A percentile compares a stretch with the other conserved stretches of the same genome.
Evolutionary conservation across 2,888 invertebrate species (phyloP).

Genomic region (Bellardia pandia): DNA sequence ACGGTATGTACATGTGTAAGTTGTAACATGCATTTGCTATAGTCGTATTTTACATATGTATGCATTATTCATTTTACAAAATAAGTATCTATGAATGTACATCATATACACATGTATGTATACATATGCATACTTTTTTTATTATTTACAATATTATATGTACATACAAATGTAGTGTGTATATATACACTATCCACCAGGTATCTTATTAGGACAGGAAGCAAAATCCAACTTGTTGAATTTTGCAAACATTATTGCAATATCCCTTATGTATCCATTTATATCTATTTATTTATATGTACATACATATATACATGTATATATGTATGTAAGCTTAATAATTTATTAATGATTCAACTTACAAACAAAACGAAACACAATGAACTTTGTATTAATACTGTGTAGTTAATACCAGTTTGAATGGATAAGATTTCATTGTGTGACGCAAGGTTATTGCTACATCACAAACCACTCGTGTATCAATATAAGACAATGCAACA

Average conservation of each 20-base stretch:
- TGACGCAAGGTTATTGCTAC: conserved; percentile 67
- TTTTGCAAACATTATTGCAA: not conserved
- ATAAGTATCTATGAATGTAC: too few relatives aligned
- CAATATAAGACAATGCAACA: conserved; percentile 40
- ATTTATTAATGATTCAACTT: not conserved
- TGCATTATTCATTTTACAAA: too few relatives aligned
- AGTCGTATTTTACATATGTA: not conserved
- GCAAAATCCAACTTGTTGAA: conserved; percentile 15
- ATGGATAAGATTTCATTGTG: conserved; percentile 48
- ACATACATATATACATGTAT: not conserved
- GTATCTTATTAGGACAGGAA: conserved; percentile 47
- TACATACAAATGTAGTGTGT: not conserved
- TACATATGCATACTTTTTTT: not conserved
- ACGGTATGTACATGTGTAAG: not conserved
- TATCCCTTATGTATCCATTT: not conserved
- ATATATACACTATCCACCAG: not conserved
- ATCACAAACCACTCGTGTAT: conserved; percentile 36
- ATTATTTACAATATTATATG: not conserved
- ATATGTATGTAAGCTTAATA: conserved; percentile 27
- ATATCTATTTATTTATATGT: not conserved
- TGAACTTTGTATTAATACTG: conserved; percentile 17
- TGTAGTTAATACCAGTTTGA: conserved; percentile 38
- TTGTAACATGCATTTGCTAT: conserved; percentile 2
- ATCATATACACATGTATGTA: not conserved
- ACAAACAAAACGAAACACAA: conserved; percentile 28